Conservation (phyloP, 1,140 invertebrate species). For the Stegodyphus dumicola region DNA sequence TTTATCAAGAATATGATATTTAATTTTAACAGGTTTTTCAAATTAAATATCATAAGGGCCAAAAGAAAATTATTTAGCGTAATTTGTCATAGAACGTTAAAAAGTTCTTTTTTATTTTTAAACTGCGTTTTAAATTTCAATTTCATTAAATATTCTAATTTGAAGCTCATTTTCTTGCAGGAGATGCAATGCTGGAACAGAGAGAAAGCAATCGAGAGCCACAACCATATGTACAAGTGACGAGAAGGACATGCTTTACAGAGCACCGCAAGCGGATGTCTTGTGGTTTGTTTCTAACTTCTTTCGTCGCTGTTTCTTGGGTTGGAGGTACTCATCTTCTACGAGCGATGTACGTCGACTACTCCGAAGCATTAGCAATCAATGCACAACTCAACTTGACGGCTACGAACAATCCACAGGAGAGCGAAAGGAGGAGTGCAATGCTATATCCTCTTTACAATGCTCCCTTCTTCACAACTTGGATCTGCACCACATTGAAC, state of each 20-base stretch:
- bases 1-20: too few species aligned
- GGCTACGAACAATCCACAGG: background rate
- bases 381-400: slow-evolving; percentile 23
- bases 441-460: slow-evolving; percentile 73
- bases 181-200: slow-evolving; percentile 49
- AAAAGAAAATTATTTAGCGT: too few species aligned
- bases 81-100: too few species aligned
- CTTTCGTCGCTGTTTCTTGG: slow-evolving; percentile 85
- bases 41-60: too few species aligned
- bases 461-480: slow-evolving; percentile 93
- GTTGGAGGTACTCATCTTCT: slow-evolving; percentile 88
- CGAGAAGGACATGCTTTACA: slow-evolving; percentile 58
- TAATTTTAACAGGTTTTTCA: too few species aligned
- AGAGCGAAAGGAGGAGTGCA: background rate
- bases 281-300: slow-evolving; percentile 85
- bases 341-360: slow-evolving; percentile 70
- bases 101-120: too few species aligned
- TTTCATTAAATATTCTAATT: too few species aligned
- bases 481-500: slow-evolving; percentile 93
- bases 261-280: slow-evolving; percentile 76
- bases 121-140: too few species aligned
- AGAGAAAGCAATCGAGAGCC: background rate
- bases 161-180: background rate
- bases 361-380: slow-evolving; percentile 10
- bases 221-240: slow-evolving; percentile 35